A percentile compares a stretch with the other conserved stretches of the same genome.
Evolutionary conservation across 37 sponge, comb jelly and placozoan species (phyloP).

Genomic region (Halisarca cf. caerulea): DNA sequence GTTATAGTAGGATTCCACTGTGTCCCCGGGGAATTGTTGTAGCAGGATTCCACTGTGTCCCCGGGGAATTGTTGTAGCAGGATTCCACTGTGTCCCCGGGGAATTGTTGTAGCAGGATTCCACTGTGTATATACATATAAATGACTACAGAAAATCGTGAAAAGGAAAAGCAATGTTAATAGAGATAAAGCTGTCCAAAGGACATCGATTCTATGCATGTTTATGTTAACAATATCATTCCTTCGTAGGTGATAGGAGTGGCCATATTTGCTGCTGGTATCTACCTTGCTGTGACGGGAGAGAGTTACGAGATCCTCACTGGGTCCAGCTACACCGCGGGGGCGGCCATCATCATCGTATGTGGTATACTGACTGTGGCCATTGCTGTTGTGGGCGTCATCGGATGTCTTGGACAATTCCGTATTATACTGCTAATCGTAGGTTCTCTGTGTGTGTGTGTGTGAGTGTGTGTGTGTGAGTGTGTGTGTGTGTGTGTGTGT

Average conservation of each 20-base stretch:
- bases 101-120: no score
- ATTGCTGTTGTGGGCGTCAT: constrained; percentile 22
- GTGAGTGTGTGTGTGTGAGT: neutral
- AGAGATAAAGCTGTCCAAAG: no score
- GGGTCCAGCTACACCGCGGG: constrained; percentile 38
- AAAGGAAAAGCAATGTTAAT: no score
- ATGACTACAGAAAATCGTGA: no score
- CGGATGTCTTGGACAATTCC: constrained; percentile 24
- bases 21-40: no score
- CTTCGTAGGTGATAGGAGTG: constrained; percentile 44
- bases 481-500: neutral
- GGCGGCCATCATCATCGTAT: constrained; percentile 41
- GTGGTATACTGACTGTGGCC: constrained; percentile 35
- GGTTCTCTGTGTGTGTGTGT: neutral
- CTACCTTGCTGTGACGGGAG: constrained; percentile 33
- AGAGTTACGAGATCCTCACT: constrained; percentile 30
- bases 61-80: no score
- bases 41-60: no score
- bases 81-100: no score
- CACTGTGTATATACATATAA: no score
- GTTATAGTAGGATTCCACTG: no score
- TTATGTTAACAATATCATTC: neutral
- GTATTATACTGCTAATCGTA: constrained; percentile 35
- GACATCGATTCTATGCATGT: neutral
- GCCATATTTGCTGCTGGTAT: constrained; percentile 42